These are phyloP conservation scores for Luffia ferchaultella DNA, from an alignment of 2,888 invertebrate species.

Conservation along the genomic window DNA sequence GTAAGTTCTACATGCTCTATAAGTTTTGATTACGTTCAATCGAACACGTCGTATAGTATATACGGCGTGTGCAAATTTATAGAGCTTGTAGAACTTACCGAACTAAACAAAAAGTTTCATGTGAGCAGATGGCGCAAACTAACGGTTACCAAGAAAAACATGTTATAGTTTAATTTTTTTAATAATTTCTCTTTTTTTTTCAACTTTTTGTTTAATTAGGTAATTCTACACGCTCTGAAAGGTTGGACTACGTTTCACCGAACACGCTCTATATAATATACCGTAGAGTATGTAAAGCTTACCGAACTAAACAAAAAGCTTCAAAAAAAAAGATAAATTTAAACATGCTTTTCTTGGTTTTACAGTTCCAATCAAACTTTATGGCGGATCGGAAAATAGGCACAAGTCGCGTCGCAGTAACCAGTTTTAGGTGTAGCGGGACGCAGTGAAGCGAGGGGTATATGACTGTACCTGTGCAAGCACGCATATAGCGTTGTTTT, in stretches of 20 bases:
- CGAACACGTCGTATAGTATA: no score
- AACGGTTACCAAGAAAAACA: no score
- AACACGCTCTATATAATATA: neutral
- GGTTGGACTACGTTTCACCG: neutral
- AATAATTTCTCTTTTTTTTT: neutral
- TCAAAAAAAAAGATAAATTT: neutral
- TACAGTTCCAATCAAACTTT: no score
- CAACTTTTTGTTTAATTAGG: neutral
- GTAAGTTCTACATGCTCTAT: neutral
- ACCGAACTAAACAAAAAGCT: neutral
- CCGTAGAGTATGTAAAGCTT: neutral
- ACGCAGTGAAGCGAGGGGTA: no score
- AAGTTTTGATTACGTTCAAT: no score
- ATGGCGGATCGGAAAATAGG: neutral
- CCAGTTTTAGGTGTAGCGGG: no score
- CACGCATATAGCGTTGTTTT: no score
- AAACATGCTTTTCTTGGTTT: no score
- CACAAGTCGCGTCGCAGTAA: neutral
- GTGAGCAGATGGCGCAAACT: no score
- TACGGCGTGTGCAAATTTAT: neutral
- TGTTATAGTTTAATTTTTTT: neutral
- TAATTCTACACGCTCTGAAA: neutral
- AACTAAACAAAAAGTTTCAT: no score
- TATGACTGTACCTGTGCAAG: no score
- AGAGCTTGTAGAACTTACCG: neutral